Conservation (phyloP, 2,888 invertebrate species). For the Lasioglossum morio region DNA sequence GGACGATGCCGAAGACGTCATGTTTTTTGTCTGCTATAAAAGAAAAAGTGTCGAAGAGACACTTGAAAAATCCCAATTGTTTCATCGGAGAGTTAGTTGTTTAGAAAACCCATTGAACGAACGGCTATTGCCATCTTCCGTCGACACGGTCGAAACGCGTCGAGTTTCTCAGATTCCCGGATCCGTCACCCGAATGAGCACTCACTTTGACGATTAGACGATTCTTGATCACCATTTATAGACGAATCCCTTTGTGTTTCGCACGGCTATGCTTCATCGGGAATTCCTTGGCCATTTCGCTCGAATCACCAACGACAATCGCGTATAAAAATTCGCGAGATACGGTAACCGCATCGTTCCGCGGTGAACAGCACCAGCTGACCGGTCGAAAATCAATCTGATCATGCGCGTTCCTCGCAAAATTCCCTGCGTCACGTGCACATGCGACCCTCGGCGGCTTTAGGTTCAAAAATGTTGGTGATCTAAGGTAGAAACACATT, state of each 20-base stretch:
- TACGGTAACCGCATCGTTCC: constrained; percentile 39
- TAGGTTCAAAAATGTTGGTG: background rate
- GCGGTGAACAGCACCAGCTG: constrained; percentile 56
- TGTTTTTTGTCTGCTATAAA: constrained; percentile 58
- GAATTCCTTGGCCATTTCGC: constrained; percentile 37
- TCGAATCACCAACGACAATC: background rate
- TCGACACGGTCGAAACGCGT: background rate
- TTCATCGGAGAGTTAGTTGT: background rate
- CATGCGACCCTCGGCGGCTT: background rate
- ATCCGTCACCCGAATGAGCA: constrained; percentile 14
- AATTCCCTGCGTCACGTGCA: constrained; percentile 15
- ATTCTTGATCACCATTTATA: constrained; percentile 62
- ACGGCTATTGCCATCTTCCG: constrained; percentile 45
- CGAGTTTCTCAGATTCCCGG: background rate
- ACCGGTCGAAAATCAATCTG: constrained; percentile 71
- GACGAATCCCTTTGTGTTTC: constrained; percentile 14
- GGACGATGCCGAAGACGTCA: constrained; percentile 65
- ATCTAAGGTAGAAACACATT: background rate
- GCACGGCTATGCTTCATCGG: constrained; percentile 1
- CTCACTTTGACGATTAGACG: constrained; percentile 53
- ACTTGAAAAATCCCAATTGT: background rate
- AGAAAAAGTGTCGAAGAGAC: constrained; percentile 8
- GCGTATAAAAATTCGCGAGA: constrained; percentile 19
- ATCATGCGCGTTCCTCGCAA: constrained; percentile 64
- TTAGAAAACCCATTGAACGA: background rate